Conservation (phyloP, 2,113 vertebrate species). For the Pteronura brasiliensis region DNA sequence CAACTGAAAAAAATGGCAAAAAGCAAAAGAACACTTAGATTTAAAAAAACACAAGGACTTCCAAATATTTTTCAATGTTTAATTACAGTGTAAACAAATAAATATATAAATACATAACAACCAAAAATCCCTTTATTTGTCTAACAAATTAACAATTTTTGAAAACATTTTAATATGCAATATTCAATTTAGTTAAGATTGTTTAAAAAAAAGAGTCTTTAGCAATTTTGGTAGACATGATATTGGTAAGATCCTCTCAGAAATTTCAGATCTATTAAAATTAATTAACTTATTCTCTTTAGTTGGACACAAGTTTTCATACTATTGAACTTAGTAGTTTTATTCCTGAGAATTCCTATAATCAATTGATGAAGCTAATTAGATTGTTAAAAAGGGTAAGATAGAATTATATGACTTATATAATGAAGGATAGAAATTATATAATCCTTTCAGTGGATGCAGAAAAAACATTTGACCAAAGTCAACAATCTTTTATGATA, state of each 20-base stretch:
- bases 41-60: background rate
- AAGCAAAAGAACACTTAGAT: background rate
- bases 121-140: background rate
- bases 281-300: background rate
- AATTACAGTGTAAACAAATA: background rate
- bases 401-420: too few species aligned
- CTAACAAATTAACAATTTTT: background rate
- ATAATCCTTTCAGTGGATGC: background rate
- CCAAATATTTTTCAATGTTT: background rate
- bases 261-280: background rate
- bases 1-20: background rate
- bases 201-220: background rate
- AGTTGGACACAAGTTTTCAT: background rate
- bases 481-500: background rate
- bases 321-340: background rate
- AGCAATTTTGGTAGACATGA: background rate
- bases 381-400: background rate
- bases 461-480: background rate
- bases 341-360: background rate
- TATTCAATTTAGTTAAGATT: background rate
- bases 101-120: background rate
- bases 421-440: background rate
- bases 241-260: background rate
- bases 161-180: background rate
- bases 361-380: background rate